Base-by-base conservation (phyloP, 2,113 vertebrate genomes). In the Laticauda laticaudata region DNA sequence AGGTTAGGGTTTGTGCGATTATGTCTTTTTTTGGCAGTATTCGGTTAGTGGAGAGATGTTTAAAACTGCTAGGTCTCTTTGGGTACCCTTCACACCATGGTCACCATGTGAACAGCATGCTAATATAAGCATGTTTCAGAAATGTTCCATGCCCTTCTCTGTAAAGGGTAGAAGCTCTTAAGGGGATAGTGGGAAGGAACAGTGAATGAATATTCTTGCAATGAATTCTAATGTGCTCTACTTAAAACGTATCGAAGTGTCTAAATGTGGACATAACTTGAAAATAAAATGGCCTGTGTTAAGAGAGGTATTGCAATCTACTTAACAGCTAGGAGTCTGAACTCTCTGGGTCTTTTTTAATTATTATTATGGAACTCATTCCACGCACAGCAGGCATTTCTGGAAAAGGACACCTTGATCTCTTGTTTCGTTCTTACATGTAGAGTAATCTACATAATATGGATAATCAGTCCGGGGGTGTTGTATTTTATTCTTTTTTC, bases 221-320 rank as follows among this genome's bases (percentile, higher is more conserved):
- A 51, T 86, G 92, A 90, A 86, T 86, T 51, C 88, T 61, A 61
- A 86, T 14, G 51, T 3, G 2, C 39, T 86, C 21, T 61, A 51
- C 26, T 87, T 90, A 86, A 90, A 93, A 93, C 45, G 20, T n/a
- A 43, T 20, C 12, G 48, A 45, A 61, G 55, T 53, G 56, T 51
- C 86, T 87, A 64, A 93, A 90, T 39, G 23, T 90, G 89, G 81
- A 48, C 56, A 86, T 87, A 93, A 61, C 81, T 90, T 90, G 92
- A 39, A 90, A 93, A 90, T 93, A 90, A 90, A 93, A 93, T 54
- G 55, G 34, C 55, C 61, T 61, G 61, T 55, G 92, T 43, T 48
- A 61, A 24, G 89, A 89, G 21, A 54, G 15, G 39, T 86, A 48
- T 64, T 86, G 45, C 90, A 85, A 93, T 90, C 75, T 90, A 23